Conservation (phyloP, 2,113 vertebrate genomes). For the Hypomesus transpacificus region DNA sequence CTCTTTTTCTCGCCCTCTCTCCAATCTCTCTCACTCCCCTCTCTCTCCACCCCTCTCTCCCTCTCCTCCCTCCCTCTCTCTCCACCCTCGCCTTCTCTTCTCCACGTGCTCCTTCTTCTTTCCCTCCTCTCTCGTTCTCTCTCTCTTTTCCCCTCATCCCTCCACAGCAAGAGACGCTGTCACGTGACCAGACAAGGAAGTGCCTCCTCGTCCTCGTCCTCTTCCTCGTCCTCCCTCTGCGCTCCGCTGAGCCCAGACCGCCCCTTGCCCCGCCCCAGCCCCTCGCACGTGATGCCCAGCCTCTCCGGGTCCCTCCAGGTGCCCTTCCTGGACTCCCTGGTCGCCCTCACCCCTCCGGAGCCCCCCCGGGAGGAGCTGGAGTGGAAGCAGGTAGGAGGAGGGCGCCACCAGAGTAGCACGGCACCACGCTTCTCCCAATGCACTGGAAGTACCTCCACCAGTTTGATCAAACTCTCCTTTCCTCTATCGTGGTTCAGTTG, state of each 20-base stretch:
- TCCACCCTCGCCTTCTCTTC: neutral
- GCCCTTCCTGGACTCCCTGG: constrained; percentile 69
- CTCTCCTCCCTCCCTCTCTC: neutral
- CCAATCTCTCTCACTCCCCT: neutral
- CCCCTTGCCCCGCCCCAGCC: constrained; percentile 42
- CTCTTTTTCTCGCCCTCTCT: neutral
- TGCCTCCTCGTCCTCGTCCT: constrained; percentile 49
- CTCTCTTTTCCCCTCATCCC: neutral
- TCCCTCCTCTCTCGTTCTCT: neutral
- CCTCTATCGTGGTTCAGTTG: too few species aligned
- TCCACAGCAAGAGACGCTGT: constrained; percentile 40
- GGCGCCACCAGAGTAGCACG: too few species aligned
- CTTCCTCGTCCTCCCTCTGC: constrained; percentile 65
- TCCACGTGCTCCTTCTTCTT: neutral
- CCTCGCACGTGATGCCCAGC: constrained; percentile 51
- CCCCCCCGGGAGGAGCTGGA: constrained; percentile 69
- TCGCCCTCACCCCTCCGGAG: constrained; percentile 54
- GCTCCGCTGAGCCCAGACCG: constrained; percentile 65
- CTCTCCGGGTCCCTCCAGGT: constrained; percentile 55
- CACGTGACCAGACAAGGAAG: constrained; percentile 52
- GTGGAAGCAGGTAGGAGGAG: constrained; percentile 80
- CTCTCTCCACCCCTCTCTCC: neutral
- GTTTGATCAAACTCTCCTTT: too few species aligned
- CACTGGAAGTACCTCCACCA: too few species aligned
- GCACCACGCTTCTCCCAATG: too few species aligned